These are phyloP conservation scores for Xenopus laevis DNA, from an alignment of 2,113 vertebrate species.

Conservation along the genomic window DNA sequence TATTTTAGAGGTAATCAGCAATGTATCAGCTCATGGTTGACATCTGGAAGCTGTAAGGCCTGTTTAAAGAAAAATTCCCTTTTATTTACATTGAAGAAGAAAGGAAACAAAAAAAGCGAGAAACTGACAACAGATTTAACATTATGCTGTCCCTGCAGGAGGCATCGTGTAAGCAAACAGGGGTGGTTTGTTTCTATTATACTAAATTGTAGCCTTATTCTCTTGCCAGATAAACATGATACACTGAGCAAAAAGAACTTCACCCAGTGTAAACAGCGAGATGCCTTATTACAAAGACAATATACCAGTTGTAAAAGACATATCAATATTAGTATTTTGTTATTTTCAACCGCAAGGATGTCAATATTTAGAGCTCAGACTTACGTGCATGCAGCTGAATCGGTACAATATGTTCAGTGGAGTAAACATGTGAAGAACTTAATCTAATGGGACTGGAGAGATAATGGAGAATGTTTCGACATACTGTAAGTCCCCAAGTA, in stretches of 20 bases:
- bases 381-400: no score
- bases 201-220: neutral
- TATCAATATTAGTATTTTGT: neutral
- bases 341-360: neutral
- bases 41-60: conserved; percentile 36
- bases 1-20: conserved; percentile 27
- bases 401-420: no score
- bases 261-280: neutral
- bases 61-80: conserved; percentile 37
- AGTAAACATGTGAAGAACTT: no score
- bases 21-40: conserved; percentile 19
- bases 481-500: no score
- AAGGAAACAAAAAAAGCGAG: conserved; percentile 3
- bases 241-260: neutral
- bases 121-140: conserved; percentile 17
- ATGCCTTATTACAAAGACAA: conserved; percentile 1
- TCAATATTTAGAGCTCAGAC: neutral
- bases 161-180: neutral
- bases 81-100: conserved; percentile 11
- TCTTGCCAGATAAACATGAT: neutral
- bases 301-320: neutral
- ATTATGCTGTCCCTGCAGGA: neutral
- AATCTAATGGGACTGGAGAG: no score
- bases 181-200: neutral
- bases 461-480: no score